Evolutionary conservation across 2,113 vertebrate genomes (phyloP), one percentile per base, ranked within the genome.

Genomic region (Lutjanus erythropterus): DNA sequence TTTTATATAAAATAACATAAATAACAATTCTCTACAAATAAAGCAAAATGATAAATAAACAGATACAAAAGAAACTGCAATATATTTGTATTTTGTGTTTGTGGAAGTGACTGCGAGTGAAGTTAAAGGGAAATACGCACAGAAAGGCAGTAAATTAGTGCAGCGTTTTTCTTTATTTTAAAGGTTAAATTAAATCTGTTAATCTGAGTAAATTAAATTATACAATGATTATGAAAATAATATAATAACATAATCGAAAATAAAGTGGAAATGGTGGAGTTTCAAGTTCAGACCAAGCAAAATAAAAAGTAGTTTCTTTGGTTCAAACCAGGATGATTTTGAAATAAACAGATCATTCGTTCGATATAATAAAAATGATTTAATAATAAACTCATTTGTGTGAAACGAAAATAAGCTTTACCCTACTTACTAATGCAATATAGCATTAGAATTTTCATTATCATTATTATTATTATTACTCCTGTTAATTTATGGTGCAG

Each of bases 271-370:
- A 39, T 9, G 11, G 3, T n/a, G 14, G 11, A 68, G 42, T 55
- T 35, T 6, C 1, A 44, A 74, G 35, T 67, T 78, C 0, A 71
- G 67, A 83, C 9, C 62, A 75, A 23, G 7, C n/a, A n/a, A n/a
- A n/a, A n/a, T n/a, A n/a, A n/a, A n/a, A n/a, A n/a, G n/a, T n/a
- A n/a, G n/a, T n/a, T n/a, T n/a, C n/a, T n/a, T n/a, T n/a, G n/a
- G n/a, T n/a, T 78, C 0, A 71, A 71, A 83, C 9, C 62, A 75
- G 27, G 7, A 37, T 9, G 53, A 2, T 58, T 50, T 65, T 6
- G 1, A 39, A 73, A 62, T 60, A n/a, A 74, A 73, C 0, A 78
- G 9, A 35, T 59, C 21, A 50, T 83, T 85, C 55, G 44, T 82
- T 85, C n/a, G 41, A 61, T n/a, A 37, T 50, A 52, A 27, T 50